phyloP scores from a whole-genome alignment of 2,888 invertebrate species.

The Amphipyra berbera region DNA sequence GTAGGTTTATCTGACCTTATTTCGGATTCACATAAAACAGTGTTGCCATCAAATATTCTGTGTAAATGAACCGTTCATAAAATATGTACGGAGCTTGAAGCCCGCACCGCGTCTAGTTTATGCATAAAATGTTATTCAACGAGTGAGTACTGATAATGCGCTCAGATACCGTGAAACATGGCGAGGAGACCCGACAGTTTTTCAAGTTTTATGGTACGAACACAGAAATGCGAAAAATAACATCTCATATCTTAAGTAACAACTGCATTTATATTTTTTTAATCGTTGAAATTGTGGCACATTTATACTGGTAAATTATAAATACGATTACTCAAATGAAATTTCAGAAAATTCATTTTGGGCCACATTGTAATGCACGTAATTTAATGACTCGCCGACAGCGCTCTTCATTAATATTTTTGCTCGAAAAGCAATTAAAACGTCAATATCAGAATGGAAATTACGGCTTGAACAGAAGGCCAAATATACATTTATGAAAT shows the following conservation, averaged over 20 bases:
- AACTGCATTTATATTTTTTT: not conserved
- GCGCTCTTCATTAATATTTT: no score
- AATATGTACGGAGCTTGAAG: slow-evolving; percentile 73
- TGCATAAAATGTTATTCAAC: slow-evolving; percentile 62
- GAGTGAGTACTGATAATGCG: slow-evolving; percentile 56
- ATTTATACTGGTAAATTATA: not conserved
- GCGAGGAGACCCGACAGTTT: slow-evolving; percentile 28
- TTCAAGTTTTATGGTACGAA: slow-evolving; percentile 32
- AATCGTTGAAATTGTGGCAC: not conserved
- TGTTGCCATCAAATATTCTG: slow-evolving; percentile 76
- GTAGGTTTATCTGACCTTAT: slow-evolving; percentile 54
- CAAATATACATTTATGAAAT: no score
- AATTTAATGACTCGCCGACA: no score
- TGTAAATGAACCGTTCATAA: slow-evolving; percentile 76
- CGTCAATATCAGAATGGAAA: no score
- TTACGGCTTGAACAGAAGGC: no score
- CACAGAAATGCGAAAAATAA: slow-evolving; percentile 14
- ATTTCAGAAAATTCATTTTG: no score
- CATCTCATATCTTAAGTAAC: not conserved
- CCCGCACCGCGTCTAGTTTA: slow-evolving; percentile 58
- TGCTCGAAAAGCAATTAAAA: no score
- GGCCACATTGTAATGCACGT: no score
- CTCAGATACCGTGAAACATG: slow-evolving; percentile 49
- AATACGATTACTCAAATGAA: not conserved
- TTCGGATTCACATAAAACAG: slow-evolving; percentile 66